Base-by-base conservation (phyloP, 1,140 invertebrate species). In the Aleiodes sp. region DNA sequence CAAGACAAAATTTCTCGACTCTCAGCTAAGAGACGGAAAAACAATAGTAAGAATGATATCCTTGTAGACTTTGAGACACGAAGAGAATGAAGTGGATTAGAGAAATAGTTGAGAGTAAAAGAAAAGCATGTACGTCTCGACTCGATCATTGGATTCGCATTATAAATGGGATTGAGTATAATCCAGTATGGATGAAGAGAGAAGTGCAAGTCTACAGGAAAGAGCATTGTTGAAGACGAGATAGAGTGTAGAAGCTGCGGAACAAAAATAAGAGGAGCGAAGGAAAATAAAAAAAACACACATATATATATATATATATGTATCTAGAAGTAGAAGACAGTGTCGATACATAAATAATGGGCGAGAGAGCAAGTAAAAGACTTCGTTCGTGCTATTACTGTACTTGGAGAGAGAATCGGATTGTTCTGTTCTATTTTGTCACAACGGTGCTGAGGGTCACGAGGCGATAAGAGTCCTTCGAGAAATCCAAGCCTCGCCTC, bases 381-480 rank as follows among this genome's bases (percentile, higher is more conserved):
- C 61, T 64, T 52, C 16, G 16, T 67, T 67, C 26, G 21, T 62
- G 65, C 60, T 63, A 62, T 68, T 68, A 41, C 63, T 52, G 46
- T 16, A 10, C 6, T 7, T 16, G 16, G 14, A 21, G 39, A 71
- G 26, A 39, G 70, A 67, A 71, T 71, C 43, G 62, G 57, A 71
- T 71, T 67, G 70, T 66, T 56, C 62, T 69, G 67, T 63, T 57
- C 70, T 71, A 71, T 71, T 71, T 71, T 71, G 65, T 61, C 68
- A 56, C 65, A 52, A 52, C 65, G 63, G 62, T 71, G 59, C 65
- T 62, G 66, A 64, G 28, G 39, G 65, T 66, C 60, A 60, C 56
- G 65, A 68, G 57, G 61, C 65, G 70, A 71, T 71, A 68, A 71
- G 65, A 71, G 70, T 68, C 65, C 65, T 71, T 35, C 33, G 65